Evolutionary conservation across 2,113 vertebrate species (phyloP), one percentile per base, ranked within the genome.

Genomic region (Plectropomus leopardus): DNA sequence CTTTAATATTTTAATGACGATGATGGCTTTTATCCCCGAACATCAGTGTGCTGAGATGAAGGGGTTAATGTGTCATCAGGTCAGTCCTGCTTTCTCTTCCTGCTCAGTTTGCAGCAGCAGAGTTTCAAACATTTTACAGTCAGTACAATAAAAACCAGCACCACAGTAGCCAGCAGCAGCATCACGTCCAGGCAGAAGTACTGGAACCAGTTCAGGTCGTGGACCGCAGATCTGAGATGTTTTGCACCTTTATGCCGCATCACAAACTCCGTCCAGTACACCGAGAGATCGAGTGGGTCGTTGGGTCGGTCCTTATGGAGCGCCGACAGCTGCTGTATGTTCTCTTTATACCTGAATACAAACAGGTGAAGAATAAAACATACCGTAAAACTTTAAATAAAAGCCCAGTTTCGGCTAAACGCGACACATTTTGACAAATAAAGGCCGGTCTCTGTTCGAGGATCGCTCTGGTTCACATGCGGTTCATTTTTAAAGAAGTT

Each of bases 181-280:
- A 97, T 78, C 13, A 99, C 96, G 0, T 99, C 98, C 90, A 99
- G 76, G 1, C 95, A 96, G 90, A 95, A 95, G 87, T 98, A 99
- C 89, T 99, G 97, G 89, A 98, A 71, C 96, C 97, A 98, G 94
- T 96, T 97, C 72, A 98, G 95, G 32, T 96, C 90, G 0, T 95
- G 96, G 48, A 96, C 96, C 0, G 97, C 96, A 0, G 96, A 76
- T 44, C 94, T 94, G 64, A 99, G 92, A 82, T 99, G 98, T 0
- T 94, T 93, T 0, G 97, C 97, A 0, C 98, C 97, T 89, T 98
- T 97, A 92, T 99, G 96, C 61, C 93, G 93, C 97, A 99, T 99
- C 34, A 96, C 97, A 42, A 95, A 99, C 78, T 99, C 97, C 28
- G 97, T 96, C 97, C 97, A 99, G 91, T 95, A 94, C 68, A 97